Evolutionary conservation across 2,888 invertebrate species (phyloP), one percentile per base, ranked within the genome.

Genomic region (Thelaira solivaga): DNA sequence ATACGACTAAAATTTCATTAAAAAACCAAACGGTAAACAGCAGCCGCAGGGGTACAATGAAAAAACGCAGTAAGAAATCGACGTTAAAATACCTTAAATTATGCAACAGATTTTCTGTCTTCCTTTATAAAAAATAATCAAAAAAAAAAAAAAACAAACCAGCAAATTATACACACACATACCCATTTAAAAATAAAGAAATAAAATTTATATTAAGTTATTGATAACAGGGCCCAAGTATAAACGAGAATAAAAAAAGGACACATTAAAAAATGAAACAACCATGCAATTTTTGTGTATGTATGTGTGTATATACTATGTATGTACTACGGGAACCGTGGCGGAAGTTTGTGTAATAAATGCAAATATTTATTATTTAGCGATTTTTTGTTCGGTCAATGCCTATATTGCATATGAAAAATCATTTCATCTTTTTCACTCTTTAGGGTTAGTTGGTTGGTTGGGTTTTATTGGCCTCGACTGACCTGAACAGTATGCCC

Each of bases 71-170:
- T 16, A 39, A 36, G 64, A 67, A 43, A 71, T 53, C 71, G 45
- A 55, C 55, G 55, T 78, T 73, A 77, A 72, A 76, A 69, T 80
- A 61, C 26, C 74, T 75, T 81, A 74, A 81, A 76, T 81, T 81
- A 81, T 81, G 80, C 76, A 81, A 75, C 71, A 74, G 47, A 79
- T 80, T 64, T 61, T 72, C 45, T 43, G 22, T 41, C 22, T 59
- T 59, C 29, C 16, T 16, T 36, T 22, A 22, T 7, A 13, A 29
- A n/a, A n/a, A n/a, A n/a, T n/a, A n/a, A n/a, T n/a, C n/a, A n/a
- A n/a, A n/a, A n/a, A n/a, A n/a, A n/a, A n/a, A n/a, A n/a, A n/a
- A n/a, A n/a, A n/a, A n/a, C n/a, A n/a, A n/a, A n/a, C n/a, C n/a
- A n/a, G n/a, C n/a, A n/a, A n/a, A n/a, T n/a, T n/a, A n/a, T 10